These are phyloP conservation scores for Petrocephalus schoutedeni DNA, from an alignment of 2,797 vertebrate genomes.

Conservation along the genomic window DNA sequence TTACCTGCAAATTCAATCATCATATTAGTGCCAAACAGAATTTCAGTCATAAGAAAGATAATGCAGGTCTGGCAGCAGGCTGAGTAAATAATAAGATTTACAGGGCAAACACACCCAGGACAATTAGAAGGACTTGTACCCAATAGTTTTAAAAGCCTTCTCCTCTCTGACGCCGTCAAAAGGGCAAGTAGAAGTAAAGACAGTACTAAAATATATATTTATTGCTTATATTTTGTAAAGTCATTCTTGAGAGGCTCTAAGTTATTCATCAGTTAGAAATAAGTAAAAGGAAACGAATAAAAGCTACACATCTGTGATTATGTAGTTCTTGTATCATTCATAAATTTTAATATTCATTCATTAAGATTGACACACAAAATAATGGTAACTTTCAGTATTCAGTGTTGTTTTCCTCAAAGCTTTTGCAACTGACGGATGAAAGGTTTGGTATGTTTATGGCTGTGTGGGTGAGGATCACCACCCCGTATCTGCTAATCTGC, in stretches of 20 bases:
- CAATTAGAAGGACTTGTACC: conserved; percentile 62
- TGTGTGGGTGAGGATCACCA: not conserved
- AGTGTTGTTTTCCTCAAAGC: not conserved
- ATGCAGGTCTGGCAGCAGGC: conserved; percentile 63
- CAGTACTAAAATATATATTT: conserved; percentile 73
- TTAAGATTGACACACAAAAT: not conserved
- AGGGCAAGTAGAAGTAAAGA: conserved; percentile 55
- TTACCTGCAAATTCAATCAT: conserved; percentile 72
- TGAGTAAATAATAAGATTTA: conserved; percentile 73
- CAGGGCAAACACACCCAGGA: conserved; percentile 63
- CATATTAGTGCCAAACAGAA: conserved; percentile 70
- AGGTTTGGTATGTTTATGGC: conserved; percentile 2
- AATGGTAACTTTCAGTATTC: not conserved
- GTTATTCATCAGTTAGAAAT: not conserved
- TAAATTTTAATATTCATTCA: not conserved
- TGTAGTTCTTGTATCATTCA: not conserved
- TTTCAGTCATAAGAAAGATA: conserved; percentile 66
- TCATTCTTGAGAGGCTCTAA: conserved; percentile 58
- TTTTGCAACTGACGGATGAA: not conserved
- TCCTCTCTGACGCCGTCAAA: conserved; percentile 62
- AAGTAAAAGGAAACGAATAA: not conserved
- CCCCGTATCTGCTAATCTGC: conserved; percentile 38
- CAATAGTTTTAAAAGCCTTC: conserved; percentile 76
- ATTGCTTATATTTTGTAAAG: conserved; percentile 63
- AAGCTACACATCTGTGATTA: not conserved